Conservation (phyloP, 2,113 vertebrate genomes). For the Oreochromis aureus region DNA sequence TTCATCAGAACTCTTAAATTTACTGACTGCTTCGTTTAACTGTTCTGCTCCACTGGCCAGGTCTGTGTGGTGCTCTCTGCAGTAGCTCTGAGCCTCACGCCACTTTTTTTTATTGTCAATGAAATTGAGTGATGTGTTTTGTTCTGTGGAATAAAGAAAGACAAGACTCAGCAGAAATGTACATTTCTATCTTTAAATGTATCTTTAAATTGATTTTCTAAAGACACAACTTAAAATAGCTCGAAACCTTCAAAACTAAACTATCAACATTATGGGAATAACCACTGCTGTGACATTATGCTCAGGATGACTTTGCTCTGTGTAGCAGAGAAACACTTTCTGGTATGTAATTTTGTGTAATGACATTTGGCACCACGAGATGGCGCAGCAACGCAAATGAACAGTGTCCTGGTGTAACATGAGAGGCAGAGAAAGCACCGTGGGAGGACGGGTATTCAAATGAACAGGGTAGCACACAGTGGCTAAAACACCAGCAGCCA, state of each 20-base stretch:
- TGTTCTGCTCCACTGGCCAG: not conserved
- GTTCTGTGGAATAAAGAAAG: not conserved
- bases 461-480: not conserved
- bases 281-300: not conserved
- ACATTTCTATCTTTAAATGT: too few species aligned
- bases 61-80: not conserved
- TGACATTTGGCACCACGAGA: not conserved
- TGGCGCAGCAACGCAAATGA: fast-evolving
- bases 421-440: not conserved
- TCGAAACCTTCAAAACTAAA: fast-evolving
- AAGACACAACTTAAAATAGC: not conserved
- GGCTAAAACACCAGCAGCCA: not conserved
- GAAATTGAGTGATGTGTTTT: not conserved
- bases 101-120: too few species aligned
- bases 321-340: not conserved
- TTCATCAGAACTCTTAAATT: too few species aligned
- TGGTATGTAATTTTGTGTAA: not conserved
- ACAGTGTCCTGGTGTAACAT: not conserved
- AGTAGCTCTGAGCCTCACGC: not conserved
- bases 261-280: not conserved
- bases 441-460: fast-evolving
- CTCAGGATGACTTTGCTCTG: not conserved
- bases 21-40: too few species aligned
- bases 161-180: too few species aligned
- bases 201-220: too few species aligned